Percentiles rank a stretch among this genome's conserved stretches.
phyloP scores from a whole-genome alignment of 2,113 vertebrate genomes.

The Mionectes macconnelli region DNA sequence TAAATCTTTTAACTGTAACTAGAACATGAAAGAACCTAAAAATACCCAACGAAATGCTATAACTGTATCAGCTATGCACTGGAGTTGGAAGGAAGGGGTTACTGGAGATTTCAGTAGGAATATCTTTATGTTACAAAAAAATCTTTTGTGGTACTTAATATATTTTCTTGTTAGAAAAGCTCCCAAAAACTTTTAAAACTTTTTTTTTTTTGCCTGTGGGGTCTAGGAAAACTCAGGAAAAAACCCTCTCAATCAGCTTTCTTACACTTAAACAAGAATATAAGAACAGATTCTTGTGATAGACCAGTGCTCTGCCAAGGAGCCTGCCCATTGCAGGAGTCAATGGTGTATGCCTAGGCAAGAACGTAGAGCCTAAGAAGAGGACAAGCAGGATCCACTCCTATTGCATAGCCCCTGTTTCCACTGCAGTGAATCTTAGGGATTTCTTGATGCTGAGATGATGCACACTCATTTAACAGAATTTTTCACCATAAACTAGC shows the following conservation, averaged over 20 bases:
- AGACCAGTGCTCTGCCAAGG: background rate
- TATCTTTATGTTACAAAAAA: background rate
- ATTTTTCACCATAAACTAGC: background rate
- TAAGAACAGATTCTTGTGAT: background rate
- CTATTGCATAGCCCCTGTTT: background rate
- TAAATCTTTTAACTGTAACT: background rate
- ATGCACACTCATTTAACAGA: accelerated
- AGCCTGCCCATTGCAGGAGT: background rate
- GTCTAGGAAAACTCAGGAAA: background rate
- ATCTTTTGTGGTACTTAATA: background rate
- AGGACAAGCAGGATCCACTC: accelerated
- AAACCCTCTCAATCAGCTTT: background rate
- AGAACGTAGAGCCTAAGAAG: background rate
- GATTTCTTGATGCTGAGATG: background rate
- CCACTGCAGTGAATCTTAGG: background rate
- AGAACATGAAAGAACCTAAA: background rate
- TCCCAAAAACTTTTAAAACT: background rate
- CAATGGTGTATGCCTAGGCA: background rate
- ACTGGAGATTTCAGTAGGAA: background rate
- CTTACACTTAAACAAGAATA: background rate
- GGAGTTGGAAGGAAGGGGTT: background rate
- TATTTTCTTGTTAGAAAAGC: background rate
- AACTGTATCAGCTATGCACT: background rate
- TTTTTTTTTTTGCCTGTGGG: background rate
- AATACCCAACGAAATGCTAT: background rate